Base-by-base conservation (phyloP, 92 coral and sea anemone genomes). In the Desmophyllum pertusum region DNA sequence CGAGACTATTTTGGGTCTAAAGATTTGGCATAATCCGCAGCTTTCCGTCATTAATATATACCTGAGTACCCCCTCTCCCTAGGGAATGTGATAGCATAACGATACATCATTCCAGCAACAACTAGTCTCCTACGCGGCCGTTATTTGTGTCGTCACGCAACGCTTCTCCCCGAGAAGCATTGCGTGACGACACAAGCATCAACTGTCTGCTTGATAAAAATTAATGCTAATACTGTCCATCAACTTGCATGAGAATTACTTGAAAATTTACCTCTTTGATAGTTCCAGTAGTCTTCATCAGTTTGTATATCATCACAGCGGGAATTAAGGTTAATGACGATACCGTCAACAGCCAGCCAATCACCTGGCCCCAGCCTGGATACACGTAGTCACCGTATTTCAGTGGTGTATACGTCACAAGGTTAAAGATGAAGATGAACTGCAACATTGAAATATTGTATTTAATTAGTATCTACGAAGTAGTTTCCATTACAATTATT, bases 361-460 rank as follows among this genome's bases (percentile, higher is more conserved):
- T 71, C 42, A 80, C 86, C 79, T 51, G 67, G 14, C 78, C 78
- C 86, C 86, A 82, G 30, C 72, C 79, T 38, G 86, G 86, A 23
- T 71, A 82, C 57, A 36, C 70, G 72, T 82, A 82, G 2, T 21
- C 10, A 78, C 88, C 90, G 76, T 91, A 93, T 11, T 69, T 79
- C 79, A 93, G 79, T 10, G 97, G 97, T 48, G 83, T 75, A n/a
- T 73, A 73, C 39, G 77, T 73, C 53, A 45, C 39, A 42, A 73
- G 38, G 40, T 73, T 42, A 30, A 73, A 73, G 57, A 73, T 27
- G 57, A 73, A 73, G 37, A 73, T 73, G 35, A 42, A 73, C 77
- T 73, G 52, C 38, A 27, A 27, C 18, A 5, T 43, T 37, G 3
- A 25, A 73, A 2, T 9, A n/a, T 10, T n/a, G 42, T 23, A 33